Percentiles rank a stretch among this genome's conserved stretches.
These are phyloP conservation scores for Serripes groenlandicus DNA, from an alignment of 2,888 invertebrate genomes.

Conservation along the genomic window DNA sequence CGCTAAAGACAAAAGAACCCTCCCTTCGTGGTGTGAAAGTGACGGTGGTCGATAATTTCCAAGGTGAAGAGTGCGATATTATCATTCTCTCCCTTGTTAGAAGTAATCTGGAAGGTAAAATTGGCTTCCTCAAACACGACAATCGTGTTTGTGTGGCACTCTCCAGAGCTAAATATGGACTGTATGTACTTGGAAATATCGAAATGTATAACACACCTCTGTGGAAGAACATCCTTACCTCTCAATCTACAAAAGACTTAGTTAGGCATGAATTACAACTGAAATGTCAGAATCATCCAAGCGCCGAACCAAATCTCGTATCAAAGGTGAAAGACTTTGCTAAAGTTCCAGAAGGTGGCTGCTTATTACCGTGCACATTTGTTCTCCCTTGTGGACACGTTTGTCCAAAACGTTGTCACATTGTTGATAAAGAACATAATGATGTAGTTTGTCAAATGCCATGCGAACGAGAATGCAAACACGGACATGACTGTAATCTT, in stretches of 20 bases:
- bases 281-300: slow-evolving; percentile 80
- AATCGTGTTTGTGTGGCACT: slow-evolving; percentile 85
- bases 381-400: slow-evolving; percentile 75
- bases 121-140: slow-evolving; percentile 81
- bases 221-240: slow-evolving; percentile 69
- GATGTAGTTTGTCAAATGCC: slow-evolving; percentile 18
- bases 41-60: slow-evolving; percentile 83
- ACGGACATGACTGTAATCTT: slow-evolving; percentile 51
- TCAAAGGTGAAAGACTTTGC: slow-evolving; percentile 66
- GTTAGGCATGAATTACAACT: slow-evolving; percentile 67
- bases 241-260: slow-evolving; percentile 48
- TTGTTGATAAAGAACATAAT: slow-evolving; percentile 37
- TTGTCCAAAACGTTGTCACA: slow-evolving; percentile 74
- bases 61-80: slow-evolving; percentile 86
- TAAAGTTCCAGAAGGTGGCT: slow-evolving; percentile 75
- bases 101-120: slow-evolving; percentile 75
- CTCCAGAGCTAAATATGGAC: slow-evolving; percentile 83
- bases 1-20: slow-evolving; percentile 70
- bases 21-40: slow-evolving; percentile 71
- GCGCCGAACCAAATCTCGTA: slow-evolving; percentile 48
- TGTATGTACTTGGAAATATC: slow-evolving; percentile 85
- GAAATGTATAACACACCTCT: slow-evolving; percentile 64
- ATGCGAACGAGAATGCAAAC: slow-evolving; percentile 41
- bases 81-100: slow-evolving; percentile 84
- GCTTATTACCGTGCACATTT: slow-evolving; percentile 70